phyloP scores from a whole-genome alignment of 1,140 invertebrate genomes.

The Batillaria attramentaria region DNA sequence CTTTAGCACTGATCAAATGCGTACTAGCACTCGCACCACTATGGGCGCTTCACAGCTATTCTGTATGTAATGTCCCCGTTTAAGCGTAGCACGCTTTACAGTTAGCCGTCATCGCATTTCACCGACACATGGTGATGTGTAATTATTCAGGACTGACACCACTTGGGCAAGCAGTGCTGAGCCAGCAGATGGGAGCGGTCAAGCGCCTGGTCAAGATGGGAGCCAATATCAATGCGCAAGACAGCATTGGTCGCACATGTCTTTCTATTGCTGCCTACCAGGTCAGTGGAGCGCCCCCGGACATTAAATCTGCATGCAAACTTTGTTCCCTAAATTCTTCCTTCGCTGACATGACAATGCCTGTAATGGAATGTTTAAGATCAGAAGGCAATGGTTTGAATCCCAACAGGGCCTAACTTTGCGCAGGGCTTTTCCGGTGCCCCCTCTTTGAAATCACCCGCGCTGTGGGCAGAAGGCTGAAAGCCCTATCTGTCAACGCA shows the following conservation, averaged over 20 bases:
- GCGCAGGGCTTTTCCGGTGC: too few species aligned
- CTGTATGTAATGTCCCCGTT: background rate
- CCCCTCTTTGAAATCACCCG: too few species aligned
- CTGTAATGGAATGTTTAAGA: too few species aligned
- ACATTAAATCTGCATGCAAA: background rate
- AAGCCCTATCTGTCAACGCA: too few species aligned
- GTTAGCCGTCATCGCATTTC: background rate
- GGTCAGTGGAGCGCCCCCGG: slow-evolving; percentile 36
- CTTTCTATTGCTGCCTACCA: slow-evolving; percentile 64
- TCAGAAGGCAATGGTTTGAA: too few species aligned
- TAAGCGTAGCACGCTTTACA: background rate
- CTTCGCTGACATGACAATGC: too few species aligned
- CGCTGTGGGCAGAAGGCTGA: too few species aligned
- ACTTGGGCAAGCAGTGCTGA: slow-evolving; percentile 53
- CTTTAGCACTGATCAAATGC: background rate
- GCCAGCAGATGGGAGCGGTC: slow-evolving; percentile 53
- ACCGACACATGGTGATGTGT: too few species aligned
- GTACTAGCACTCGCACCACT: background rate
- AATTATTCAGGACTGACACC: slow-evolving; percentile 56
- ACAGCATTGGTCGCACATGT: slow-evolving; percentile 57
- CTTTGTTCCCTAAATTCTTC: too few species aligned
- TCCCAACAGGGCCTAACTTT: too few species aligned
- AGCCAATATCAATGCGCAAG: slow-evolving; percentile 60
- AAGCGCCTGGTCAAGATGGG: slow-evolving; percentile 66
- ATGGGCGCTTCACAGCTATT: too few species aligned